Evolutionary conservation across 1,140 invertebrate genomes (phyloP).

Genomic region (Muscidifurax raptorellus): DNA sequence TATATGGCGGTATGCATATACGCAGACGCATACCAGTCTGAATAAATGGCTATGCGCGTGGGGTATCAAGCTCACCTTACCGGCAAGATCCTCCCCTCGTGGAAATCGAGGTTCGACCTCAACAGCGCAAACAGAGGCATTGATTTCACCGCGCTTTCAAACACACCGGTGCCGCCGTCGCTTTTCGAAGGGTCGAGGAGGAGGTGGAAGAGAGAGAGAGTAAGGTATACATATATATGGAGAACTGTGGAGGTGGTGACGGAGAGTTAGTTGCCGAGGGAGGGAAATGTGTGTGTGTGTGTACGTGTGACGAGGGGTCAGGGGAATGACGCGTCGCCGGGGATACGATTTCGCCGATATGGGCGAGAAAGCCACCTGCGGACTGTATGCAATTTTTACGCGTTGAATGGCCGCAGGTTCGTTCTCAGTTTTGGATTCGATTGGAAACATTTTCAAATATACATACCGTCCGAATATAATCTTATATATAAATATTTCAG

Average conservation of each 20-base stretch:
- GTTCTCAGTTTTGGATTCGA: not conserved
- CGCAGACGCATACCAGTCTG: conserved; percentile 24
- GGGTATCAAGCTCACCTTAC: conserved; percentile 59
- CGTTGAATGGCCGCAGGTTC: not conserved
- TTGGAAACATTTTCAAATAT: not conserved
- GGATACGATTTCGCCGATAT: not conserved
- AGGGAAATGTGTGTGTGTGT: not conserved
- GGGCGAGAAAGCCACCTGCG: not conserved
- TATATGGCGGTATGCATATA: too few species aligned
- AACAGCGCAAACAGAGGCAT: conserved; percentile 75
- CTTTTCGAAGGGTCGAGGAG: conserved; percentile 58
- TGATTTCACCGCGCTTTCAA: conserved; percentile 74
- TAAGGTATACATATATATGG: not conserved
- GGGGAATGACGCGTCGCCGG: not conserved
- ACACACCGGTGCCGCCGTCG: conserved; percentile 60
- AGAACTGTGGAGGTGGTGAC: not conserved
- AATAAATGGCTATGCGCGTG: not conserved
- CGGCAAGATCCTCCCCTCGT: conserved; percentile 30
- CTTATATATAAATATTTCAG: too few species aligned
- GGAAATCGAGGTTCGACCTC: conserved; percentile 66
- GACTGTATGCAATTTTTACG: not conserved
- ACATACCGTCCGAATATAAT: too few species aligned
- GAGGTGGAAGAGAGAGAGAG: conserved; percentile 1
- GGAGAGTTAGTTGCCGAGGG: not conserved
- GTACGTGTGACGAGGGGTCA: not conserved